Conservation (phyloP, 2,113 vertebrate species). For the Anguilla japonica region DNA sequence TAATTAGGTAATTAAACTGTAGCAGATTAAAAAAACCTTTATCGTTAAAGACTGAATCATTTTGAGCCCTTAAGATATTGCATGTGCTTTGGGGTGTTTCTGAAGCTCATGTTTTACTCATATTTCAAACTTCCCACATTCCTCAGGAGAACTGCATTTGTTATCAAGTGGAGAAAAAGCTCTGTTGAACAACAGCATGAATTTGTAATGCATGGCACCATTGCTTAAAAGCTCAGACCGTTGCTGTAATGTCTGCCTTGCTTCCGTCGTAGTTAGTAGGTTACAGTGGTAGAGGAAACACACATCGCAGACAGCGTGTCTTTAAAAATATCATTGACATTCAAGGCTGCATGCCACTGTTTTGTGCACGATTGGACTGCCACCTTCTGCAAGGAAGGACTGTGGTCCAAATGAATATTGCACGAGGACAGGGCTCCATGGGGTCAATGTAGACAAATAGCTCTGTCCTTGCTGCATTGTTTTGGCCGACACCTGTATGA, state of each 20-base stretch:
- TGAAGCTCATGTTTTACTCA: not conserved
- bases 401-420: not conserved
- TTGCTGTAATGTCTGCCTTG: conserved; percentile 2
- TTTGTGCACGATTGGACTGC: not conserved
- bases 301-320: not conserved
- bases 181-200: conserved; percentile 40
- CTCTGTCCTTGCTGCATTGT: not conserved
- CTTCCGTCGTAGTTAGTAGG: conserved; percentile 26
- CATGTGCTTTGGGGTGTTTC: not conserved
- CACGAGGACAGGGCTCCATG: not conserved
- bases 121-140: not conserved
- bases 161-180: conserved; percentile 8
- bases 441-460: not conserved
- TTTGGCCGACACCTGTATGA: not conserved
- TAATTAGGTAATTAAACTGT: not conserved
- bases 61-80: not conserved
- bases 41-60: not conserved
- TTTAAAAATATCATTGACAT: not conserved
- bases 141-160: not conserved
- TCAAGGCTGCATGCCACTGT: not conserved
- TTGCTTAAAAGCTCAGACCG: conserved; percentile 5
- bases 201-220: conserved; percentile 33
- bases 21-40: not conserved
- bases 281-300: conserved; percentile 10
- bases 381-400: not conserved